Evolutionary conservation across 2,888 invertebrate species (phyloP).

Genomic region (Drosophila atripex): DNA sequence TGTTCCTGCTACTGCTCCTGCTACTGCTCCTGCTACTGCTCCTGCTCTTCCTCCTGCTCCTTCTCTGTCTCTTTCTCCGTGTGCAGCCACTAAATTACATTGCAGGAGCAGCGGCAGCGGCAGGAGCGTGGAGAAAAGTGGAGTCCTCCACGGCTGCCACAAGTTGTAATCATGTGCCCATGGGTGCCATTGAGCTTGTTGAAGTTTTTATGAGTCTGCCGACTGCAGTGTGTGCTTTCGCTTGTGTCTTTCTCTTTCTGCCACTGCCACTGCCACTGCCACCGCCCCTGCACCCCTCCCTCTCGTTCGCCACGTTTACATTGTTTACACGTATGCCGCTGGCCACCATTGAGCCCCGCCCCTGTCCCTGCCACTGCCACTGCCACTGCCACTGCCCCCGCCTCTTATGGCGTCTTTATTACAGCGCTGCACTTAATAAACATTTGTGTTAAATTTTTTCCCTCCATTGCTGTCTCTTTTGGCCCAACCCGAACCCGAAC

Average conservation of each 20-base stretch:
- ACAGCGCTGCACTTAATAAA: slow-evolving; percentile 74
- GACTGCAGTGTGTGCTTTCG: slow-evolving; percentile 26
- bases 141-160: slow-evolving; percentile 50
- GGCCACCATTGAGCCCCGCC: slow-evolving; percentile 43
- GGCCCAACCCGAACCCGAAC: too few species aligned
- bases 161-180: slow-evolving; percentile 71
- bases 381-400: slow-evolving; percentile 8
- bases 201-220: slow-evolving; percentile 75
- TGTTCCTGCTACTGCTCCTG: neutral
- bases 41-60: neutral
- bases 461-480: slow-evolving; percentile 14
- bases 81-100: slow-evolving; percentile 66
- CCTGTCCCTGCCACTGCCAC: slow-evolving; percentile 8
- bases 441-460: slow-evolving; percentile 71
- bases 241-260: neutral
- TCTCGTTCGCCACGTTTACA: slow-evolving; percentile 47
- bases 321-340: slow-evolving; percentile 68
- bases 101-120: slow-evolving; percentile 33
- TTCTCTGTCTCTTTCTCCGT: slow-evolving; percentile 22
- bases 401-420: slow-evolving; percentile 69
- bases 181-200: slow-evolving; percentile 76
- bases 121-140: neutral
- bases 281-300: neutral
- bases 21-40: slow-evolving; percentile 7
- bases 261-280: neutral